Base-by-base conservation (phyloP, 2,113 vertebrate species). In the Pelvicachromis taeniatus region DNA sequence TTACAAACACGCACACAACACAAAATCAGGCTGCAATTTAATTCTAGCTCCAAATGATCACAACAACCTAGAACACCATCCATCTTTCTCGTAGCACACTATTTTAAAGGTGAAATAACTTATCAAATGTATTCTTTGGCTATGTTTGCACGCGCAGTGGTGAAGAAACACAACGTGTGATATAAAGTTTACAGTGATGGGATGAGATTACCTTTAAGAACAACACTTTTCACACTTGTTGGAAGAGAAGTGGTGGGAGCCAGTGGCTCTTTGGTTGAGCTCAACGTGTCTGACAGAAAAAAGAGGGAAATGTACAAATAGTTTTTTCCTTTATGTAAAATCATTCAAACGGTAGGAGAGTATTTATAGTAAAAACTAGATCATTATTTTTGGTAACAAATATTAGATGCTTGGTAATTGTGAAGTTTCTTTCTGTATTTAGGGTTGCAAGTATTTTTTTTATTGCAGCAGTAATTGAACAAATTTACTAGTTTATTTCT, bases 141-240 rank as follows among this genome's bases (percentile, higher is more conserved):
- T 2, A 29, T 13, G 29, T 54, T 61, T 38, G 54, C 48, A 65
- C 2, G 1, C 48, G 19, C 19, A 50, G 19, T n/a, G 14, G 21
- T 31, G 2, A 21, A 40, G 17, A 58, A 21, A 58, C 9, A 56
- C 17, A 42, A 7, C 42, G 6, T 50, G 7, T 42, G 7, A 21
- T 17, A 59, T 13, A 10, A 54, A 50, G 48, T 17, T 7, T 7
- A 9, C 8, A 17, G 2, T 16, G 17, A 50, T 10, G 58, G 9
- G 59, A 12, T 19, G 16, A 75, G 4, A 5, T 63, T 77, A 95
- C 94, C 93, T 94, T 88, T 87, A 1, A 95, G 35, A 31, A 81
- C 56, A 8, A 86, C 63, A 6, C 52, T 91, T 70, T n/a, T 90
- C 0, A 17, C 38, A 4, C 17, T 54, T 11, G 82, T 54, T 19